phyloP scores from a whole-genome alignment of 2,888 invertebrate genomes.

The Agelastica alni region DNA sequence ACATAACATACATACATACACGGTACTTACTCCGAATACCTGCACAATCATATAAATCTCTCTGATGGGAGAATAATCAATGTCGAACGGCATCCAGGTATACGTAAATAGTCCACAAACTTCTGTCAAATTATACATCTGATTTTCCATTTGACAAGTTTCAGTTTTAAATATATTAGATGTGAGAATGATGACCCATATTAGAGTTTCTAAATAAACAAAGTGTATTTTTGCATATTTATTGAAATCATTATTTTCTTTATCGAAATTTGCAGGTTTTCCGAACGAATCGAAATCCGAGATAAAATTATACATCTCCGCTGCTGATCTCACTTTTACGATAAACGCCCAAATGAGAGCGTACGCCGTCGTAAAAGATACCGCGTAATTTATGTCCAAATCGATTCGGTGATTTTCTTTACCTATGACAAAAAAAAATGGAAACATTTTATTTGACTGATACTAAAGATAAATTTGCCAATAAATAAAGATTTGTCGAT shows the following conservation, averaged over 20 bases:
- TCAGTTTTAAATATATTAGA: constrained; percentile 22
- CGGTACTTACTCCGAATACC: constrained; percentile 12
- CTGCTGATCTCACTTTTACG: constrained; percentile 12
- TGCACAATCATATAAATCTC: constrained; percentile 20
- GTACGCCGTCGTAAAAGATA: constrained; percentile 21
- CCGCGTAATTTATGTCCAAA: constrained; percentile 20
- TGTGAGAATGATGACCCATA: constrained; percentile 8
- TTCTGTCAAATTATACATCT: constrained; percentile 14
- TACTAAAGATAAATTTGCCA: not conserved
- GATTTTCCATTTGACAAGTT: constrained; percentile 16
- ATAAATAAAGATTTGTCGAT: not conserved
- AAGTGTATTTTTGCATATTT: constrained; percentile 23
- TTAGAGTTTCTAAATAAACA: constrained; percentile 15
- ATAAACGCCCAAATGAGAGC: constrained; percentile 8
- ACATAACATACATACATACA: too few relatives aligned
- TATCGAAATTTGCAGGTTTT: constrained; percentile 25
- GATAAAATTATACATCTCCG: constrained; percentile 21
- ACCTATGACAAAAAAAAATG: constrained; percentile 8
- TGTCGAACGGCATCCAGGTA: constrained; percentile 29
- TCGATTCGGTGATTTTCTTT: constrained; percentile 17
- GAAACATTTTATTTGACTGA: not conserved
- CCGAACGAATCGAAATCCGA: constrained; percentile 25
- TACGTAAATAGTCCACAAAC: constrained; percentile 26
- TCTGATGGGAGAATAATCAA: constrained; percentile 20
- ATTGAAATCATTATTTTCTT: constrained; percentile 17